Evolutionary conservation across 1,140 invertebrate species (phyloP), one percentile per base, ranked within the genome.

Genomic region (Prorops nasuta): DNA sequence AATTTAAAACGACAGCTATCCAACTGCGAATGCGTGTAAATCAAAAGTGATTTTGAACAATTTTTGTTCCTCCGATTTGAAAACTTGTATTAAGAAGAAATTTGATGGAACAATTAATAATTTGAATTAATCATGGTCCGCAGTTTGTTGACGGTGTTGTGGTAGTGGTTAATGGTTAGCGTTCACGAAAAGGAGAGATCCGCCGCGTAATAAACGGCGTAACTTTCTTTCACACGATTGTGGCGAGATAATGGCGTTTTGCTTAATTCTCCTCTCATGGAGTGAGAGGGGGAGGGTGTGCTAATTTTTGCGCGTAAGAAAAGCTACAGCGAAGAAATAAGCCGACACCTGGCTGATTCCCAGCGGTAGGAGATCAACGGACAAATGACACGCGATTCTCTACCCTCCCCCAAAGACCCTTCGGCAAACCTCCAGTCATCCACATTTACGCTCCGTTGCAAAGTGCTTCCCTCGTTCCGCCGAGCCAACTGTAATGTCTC

Each of bases 331-430:
- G n/a, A n/a, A 9, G 15, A 21, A 14, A 7, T 19, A 22, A 36
- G 20, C 52, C 35, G 2, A 55, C 73, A 76, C 71, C 73, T 76
- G 73, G 67, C 44, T 52, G 31, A 61, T 74, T 76, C 71, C 63
- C 73, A 76, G 66, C 70, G 62, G 51, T 69, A 50, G 69, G 69
- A 76, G 72, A 76, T 76, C 73, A 76, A 76, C 73, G 65, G 71
- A 76, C 73, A 76, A 76, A 76, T 76, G 73, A 74, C 73, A 76
- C 73, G 73, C 73, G 71, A 76, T 76, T 74, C 64, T 50, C 65
- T 39, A 50, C 46, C 56, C 60, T 52, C 47, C 58, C 49, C 16
- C 2, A 31, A 6, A 31, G 16, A 15, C 40, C 18, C 39, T 17
- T 17, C 34, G 19, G 35, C 17, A 43, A 28, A 28, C 39, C 50